Evolutionary conservation across 2,797 vertebrate genomes (phyloP), one percentile per base, ranked within the genome.

Genomic region (Alosa sapidissima): DNA sequence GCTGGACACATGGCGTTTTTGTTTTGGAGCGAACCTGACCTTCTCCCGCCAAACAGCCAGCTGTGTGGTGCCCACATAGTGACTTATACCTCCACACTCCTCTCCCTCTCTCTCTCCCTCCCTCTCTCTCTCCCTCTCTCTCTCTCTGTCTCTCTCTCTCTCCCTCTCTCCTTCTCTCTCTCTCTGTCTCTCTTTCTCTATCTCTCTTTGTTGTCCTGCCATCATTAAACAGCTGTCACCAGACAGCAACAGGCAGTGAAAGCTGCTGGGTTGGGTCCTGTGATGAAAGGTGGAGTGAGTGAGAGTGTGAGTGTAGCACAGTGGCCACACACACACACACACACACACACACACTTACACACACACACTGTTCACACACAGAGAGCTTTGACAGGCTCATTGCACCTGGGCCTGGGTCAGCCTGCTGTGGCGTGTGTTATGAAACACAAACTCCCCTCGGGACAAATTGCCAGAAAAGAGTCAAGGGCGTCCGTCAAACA

Each of bases 401-500:
- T 6, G 62, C 62, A 68, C 84, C 7, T 51, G 68, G n/a, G 13
- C 82, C 83, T 81, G 54, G 62, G 51, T 84, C 48, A 62, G 85
- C 58, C 62, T 86, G 47, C 55, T 82, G 41, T 49, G n/a, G 81
- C 60, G 5, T 9, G 55, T 81, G 58, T 86, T 81, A 45, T 49
- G 14, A 85, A 86, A 52, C 10, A 33, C 8, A 36, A 68, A 13
- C 62, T 65, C 62, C 62, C 19, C 62, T 33, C 85, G 75, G 86
- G 81, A 68, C 65, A 81, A 83, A 86, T 83, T 65, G 81, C 60
- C 47, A 54, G 28, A 52, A 83, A 85, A 55, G 51, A 58, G 52
- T 78, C 55, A 84, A 87, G 85, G 87, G 89, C 86, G 68, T 68
- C 85, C n/a, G 55, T 86, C 87, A 83, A 24, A 28, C 28, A 28